Evolutionary conservation across 2,113 vertebrate species (phyloP).

Genomic region (Seriola dumerili): DNA sequence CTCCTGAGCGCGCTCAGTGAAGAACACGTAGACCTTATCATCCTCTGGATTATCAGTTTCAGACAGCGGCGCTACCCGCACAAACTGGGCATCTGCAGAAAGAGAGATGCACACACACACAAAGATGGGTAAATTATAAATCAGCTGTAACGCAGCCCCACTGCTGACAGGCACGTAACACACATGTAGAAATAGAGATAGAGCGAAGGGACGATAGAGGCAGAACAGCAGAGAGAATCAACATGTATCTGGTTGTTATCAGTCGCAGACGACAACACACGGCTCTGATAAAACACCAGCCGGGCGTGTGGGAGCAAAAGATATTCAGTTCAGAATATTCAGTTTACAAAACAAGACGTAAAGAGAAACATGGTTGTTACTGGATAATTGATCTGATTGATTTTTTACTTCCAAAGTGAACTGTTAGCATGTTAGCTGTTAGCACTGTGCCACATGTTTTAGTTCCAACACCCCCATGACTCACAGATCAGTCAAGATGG

Average conservation of each 20-base stretch:
- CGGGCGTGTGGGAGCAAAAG: conserved; percentile 4
- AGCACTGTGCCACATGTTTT: not conserved
- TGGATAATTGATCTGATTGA: too few relatives aligned
- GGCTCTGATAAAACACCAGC: conserved; percentile 48
- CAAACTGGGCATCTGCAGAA: conserved; percentile 85
- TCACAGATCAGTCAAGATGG: not conserved
- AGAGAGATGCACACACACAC: conserved; percentile 1
- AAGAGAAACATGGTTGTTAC: not conserved
- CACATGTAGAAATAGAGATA: conserved; percentile 8
- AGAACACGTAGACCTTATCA: conserved; percentile 89
- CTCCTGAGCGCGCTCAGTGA: conserved; percentile 88
- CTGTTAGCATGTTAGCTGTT: not conserved
- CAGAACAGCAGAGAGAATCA: conserved; percentile 44
- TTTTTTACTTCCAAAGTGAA: not conserved
- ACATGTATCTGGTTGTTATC: conserved; percentile 61
- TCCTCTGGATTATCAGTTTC: conserved; percentile 89
- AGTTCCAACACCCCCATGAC: not conserved
- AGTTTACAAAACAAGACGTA: conserved; percentile 32
- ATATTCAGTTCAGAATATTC: conserved; percentile 15
- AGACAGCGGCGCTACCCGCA: conserved; percentile 85
- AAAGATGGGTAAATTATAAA: conserved; percentile 19
- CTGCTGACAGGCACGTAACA: conserved; percentile 18
- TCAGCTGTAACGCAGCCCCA: conserved; percentile 2
- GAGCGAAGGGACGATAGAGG: not conserved
- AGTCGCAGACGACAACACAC: conserved; percentile 50